Base-by-base conservation (phyloP, 2,797 vertebrate species). In the Pyrrhura leucotis region DNA sequence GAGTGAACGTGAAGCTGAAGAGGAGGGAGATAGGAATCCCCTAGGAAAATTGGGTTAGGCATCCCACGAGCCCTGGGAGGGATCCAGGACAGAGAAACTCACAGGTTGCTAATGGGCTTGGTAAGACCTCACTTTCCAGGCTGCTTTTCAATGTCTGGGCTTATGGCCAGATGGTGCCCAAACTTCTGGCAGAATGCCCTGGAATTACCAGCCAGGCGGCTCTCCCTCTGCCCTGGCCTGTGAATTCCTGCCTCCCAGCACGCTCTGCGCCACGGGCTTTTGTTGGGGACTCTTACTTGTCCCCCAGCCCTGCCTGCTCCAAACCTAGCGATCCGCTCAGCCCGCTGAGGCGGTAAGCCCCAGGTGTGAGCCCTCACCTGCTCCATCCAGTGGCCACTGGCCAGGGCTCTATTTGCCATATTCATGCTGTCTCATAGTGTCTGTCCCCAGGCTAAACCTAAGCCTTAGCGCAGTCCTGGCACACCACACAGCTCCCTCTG, bases 111-210 rank as follows among this genome's bases (percentile, higher is more conserved):
- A 91, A 88, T 94, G 88, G 90, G 25, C 83, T 97, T 81, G 80
- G 58, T 81, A 88, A 88, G 59, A 93, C 88, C 59, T 94, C 76
- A 62, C 91, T 95, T 95, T 94, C 83, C 76, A 90, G 47, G 66
- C 88, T 91, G 76, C 59, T 93, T 86, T 93, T 91, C 88, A 94
- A 29, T 3, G 51, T 78, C 93, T 95, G 96, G 96, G 91, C 88
- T 88, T 78, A 40, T 63, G 50, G 91, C 85, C 91, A 95, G 76
- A 31, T 62, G 95, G 66, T 95, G 77, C 76, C 94, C 85, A 88
- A 95, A 88, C 10, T 81, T 88, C 50, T 96, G 94, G 90, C 89
- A 73, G 79, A 75, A 72, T 33, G 91, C 91, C 93, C 47, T 65
- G 83, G 83, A 84, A 86, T 95, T 95, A 93, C 94, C 18, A 4